These are phyloP conservation scores for Pteruthius melanotis DNA, from an alignment of 2,113 vertebrate species.

Conservation along the genomic window DNA sequence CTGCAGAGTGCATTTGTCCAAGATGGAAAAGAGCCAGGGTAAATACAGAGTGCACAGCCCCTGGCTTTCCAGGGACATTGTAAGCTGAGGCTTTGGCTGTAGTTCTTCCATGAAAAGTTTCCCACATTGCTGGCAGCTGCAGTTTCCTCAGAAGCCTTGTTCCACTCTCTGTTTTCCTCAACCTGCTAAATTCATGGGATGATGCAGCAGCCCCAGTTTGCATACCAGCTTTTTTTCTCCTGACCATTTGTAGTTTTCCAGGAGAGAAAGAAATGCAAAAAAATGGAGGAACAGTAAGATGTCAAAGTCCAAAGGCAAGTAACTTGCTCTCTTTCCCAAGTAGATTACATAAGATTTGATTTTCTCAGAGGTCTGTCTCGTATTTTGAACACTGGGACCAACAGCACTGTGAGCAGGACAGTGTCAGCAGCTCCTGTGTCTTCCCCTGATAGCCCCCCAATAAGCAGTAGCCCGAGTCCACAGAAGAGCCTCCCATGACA, in stretches of 20 bases:
- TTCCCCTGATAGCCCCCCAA: not conserved
- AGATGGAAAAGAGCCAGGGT: not conserved
- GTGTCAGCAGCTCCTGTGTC: not conserved
- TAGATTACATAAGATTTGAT: not conserved
- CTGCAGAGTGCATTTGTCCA: not conserved
- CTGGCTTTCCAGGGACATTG: not conserved
- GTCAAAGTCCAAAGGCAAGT: not conserved
- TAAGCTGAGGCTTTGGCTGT: not conserved
- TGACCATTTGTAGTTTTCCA: not conserved
- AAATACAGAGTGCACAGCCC: not conserved
- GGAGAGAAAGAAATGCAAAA: not conserved
- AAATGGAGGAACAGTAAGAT: not conserved
- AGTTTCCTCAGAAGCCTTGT: not conserved
- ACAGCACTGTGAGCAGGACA: not conserved
- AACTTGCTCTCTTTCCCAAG: not conserved
- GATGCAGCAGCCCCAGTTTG: not conserved
- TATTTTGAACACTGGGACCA: not conserved
- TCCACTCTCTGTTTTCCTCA: not conserved
- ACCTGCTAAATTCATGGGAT: not conserved
- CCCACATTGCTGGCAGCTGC: not conserved
- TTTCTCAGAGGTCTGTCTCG: not conserved
- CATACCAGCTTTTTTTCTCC: not conserved
- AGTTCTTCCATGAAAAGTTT: not conserved
- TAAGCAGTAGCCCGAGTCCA: not conserved
- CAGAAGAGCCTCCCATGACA: not conserved